These are phyloP conservation scores for Hirudinaria manillensis DNA, from an alignment of 2,888 invertebrate genomes.

Conservation along the genomic window DNA sequence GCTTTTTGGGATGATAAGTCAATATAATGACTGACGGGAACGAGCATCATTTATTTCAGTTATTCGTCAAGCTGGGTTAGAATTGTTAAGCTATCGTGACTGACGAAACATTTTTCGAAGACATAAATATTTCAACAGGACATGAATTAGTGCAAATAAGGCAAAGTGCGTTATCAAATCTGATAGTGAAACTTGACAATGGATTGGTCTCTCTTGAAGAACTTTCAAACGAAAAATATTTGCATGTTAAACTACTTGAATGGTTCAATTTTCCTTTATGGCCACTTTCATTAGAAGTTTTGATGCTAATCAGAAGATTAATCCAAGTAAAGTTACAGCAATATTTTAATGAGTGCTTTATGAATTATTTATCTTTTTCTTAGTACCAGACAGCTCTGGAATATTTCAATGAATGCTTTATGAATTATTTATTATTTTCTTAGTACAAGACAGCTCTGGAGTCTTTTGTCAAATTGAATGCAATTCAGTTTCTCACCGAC, in stretches of 20 bases:
- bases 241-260: slow-evolving; percentile 51
- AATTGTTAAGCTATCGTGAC: neutral
- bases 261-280: slow-evolving; percentile 52
- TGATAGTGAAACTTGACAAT: slow-evolving; percentile 51
- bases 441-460: neutral
- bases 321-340: slow-evolving; percentile 44
- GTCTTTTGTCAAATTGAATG: neutral
- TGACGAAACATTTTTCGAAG: neutral
- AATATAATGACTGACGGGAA: neutral
- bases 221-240: slow-evolving; percentile 50
- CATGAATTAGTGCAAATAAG: slow-evolving; percentile 52
- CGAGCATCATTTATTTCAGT: slow-evolving; percentile 15
- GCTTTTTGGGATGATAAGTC: neutral
- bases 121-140: slow-evolving; percentile 41
- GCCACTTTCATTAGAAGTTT: slow-evolving; percentile 45
- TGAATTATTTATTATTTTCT: too few relatives aligned
- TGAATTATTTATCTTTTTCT: too few relatives aligned
- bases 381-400: neutral
- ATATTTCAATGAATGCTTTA: neutral
- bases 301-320: slow-evolving; percentile 45
- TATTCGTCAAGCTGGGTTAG: slow-evolving; percentile 30
- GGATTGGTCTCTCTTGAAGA: slow-evolving; percentile 50
- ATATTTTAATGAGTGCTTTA: neutral
- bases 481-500: too few relatives aligned
- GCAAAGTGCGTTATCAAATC: slow-evolving; percentile 49